A percentile compares a stretch with the other conserved stretches of the same genome.
These are phyloP conservation scores for Papilio gigon DNA, from an alignment of 2,888 invertebrate genomes.

Conservation along the genomic window DNA sequence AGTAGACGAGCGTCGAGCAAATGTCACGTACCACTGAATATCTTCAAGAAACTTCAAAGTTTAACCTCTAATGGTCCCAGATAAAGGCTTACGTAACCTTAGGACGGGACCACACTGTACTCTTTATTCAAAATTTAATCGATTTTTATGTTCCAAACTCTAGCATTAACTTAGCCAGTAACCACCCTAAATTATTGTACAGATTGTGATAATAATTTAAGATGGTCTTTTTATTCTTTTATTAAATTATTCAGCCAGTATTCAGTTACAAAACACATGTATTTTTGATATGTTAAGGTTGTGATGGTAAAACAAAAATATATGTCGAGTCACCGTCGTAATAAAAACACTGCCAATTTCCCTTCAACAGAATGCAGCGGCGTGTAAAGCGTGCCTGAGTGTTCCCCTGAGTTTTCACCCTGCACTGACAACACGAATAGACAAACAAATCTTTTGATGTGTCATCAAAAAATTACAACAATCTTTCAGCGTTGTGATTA, in stretches of 20 bases:
- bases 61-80: constrained; percentile 31
- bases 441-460: constrained; percentile 30
- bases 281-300: too few species aligned
- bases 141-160: background rate
- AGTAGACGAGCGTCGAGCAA: constrained; percentile 15
- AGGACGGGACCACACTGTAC: background rate
- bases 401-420: constrained; percentile 23
- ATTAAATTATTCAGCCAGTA: too few species aligned
- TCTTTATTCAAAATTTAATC: constrained; percentile 1
- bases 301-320: too few species aligned
- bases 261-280: too few species aligned
- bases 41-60: constrained; percentile 34
- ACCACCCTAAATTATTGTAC: too few species aligned
- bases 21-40: constrained; percentile 34
- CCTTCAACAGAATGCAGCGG: constrained; percentile 16
- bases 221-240: too few species aligned
- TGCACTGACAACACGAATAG: constrained; percentile 14
- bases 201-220: too few species aligned
- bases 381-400: constrained; percentile 1
- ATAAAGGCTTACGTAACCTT: constrained; percentile 34
- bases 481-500: background rate
- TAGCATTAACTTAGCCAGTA: background rate
- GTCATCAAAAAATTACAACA: background rate
- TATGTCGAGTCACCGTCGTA: background rate
- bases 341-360: constrained; percentile 14